These are phyloP conservation scores for Erebia epiphron DNA, from an alignment of 2,888 invertebrate species.

Conservation along the genomic window DNA sequence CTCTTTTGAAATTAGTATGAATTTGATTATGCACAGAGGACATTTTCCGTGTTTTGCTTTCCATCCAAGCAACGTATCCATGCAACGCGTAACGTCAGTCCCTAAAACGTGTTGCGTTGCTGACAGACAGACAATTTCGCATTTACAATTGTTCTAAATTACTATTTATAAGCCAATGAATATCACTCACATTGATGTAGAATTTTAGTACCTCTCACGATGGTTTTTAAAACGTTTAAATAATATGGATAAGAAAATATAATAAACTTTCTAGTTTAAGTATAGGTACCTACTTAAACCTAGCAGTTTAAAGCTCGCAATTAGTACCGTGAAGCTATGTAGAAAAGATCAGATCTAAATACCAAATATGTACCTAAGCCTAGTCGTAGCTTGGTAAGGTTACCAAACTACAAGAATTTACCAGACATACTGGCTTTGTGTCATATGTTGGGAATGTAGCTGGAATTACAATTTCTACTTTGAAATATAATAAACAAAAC, in stretches of 20 bases:
- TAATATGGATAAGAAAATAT: not conserved
- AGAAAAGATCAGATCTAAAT: constrained; percentile 33
- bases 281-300: not conserved
- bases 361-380: constrained; percentile 32
- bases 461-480: not conserved
- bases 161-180: no score
- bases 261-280: not conserved
- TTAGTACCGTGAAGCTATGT: constrained; percentile 33
- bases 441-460: not conserved
- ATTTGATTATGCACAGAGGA: no score
- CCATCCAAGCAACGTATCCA: no score
- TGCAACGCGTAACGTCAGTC: no score
- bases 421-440: not conserved
- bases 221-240: no score
- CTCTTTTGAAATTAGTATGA: no score
- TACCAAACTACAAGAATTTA: not conserved
- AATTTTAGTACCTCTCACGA: no score
- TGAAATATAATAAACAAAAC: not conserved
- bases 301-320: constrained; percentile 24
- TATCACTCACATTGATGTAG: no score
- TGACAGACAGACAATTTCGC: no score
- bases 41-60: no score
- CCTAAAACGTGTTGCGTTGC: no score
- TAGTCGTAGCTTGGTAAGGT: constrained; percentile 2
- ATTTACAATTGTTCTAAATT: no score